phyloP scores from a whole-genome alignment of 2,113 vertebrate species.

The Xenotilapia flavipinnis region DNA sequence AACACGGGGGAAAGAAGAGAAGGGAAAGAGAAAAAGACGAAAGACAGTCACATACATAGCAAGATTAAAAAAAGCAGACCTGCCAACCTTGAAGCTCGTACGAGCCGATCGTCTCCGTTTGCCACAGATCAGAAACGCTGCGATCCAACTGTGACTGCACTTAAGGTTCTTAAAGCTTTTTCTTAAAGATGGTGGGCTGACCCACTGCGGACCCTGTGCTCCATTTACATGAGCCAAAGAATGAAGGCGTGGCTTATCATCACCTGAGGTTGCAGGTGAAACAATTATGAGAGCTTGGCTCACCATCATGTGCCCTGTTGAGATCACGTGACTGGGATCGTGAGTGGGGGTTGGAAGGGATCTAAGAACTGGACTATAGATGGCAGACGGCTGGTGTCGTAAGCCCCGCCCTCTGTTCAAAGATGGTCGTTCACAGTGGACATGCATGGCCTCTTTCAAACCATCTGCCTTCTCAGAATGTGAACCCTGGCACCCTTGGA shows the following conservation, averaged over 20 bases:
- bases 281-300: not conserved
- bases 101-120: not conserved
- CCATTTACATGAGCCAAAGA: not conserved
- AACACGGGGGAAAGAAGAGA: conserved; percentile 38
- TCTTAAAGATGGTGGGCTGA: not conserved
- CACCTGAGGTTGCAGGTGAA: not conserved
- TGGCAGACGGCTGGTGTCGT: not conserved
- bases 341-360: not conserved
- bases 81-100: conserved; percentile 41
- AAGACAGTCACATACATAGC: conserved; percentile 72
- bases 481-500: not conserved
- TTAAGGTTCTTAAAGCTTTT: not conserved
- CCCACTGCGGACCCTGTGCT: not conserved
- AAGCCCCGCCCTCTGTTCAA: not conserved
- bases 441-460: not conserved
- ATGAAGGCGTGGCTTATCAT: not conserved
- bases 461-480: not conserved
- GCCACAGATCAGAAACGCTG: not conserved
- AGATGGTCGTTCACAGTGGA: not conserved
- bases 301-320: not conserved
- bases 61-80: conserved; percentile 61
- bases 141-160: not conserved
- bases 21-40: conserved; percentile 63
- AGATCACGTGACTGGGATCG: not conserved
- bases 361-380: not conserved